Evolutionary conservation across 2,113 vertebrate genomes (phyloP).

Genomic region (Thomomys bottae): DNA sequence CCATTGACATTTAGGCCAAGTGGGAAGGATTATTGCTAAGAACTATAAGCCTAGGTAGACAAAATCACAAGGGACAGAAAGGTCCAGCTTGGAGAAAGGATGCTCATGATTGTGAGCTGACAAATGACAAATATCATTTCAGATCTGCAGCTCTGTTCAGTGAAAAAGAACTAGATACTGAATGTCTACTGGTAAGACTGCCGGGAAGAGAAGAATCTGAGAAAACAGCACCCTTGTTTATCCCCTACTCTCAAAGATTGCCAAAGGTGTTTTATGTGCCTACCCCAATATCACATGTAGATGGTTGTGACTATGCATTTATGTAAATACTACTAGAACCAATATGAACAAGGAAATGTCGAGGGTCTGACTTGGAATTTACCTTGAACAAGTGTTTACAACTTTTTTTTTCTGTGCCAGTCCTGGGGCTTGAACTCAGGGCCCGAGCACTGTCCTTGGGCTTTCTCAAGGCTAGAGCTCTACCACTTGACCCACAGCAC

Average conservation of each 20-base stretch:
- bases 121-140: not conserved
- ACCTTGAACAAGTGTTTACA: constrained; percentile 28
- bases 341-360: constrained; percentile 40
- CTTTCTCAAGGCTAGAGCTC: too few relatives aligned
- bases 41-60: not conserved
- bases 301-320: not conserved
- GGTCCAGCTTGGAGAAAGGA: not conserved
- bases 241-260: not conserved
- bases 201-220: not conserved
- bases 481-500: too few relatives aligned
- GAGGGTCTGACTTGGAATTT: constrained; percentile 22
- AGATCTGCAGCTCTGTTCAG: not conserved
- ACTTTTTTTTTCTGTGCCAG: not conserved
- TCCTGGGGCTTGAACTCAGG: too few relatives aligned
- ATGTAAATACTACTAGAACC: constrained; percentile 52
- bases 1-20: not conserved
- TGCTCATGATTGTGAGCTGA: not conserved
- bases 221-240: not conserved
- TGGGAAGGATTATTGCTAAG: not conserved
- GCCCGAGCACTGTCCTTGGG: too few relatives aligned
- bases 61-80: not conserved
- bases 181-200: not conserved
- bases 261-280: not conserved
- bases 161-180: constrained; percentile 1
- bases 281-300: not conserved